These are phyloP conservation scores for Chionoecetes opilio DNA, from an alignment of 1,140 invertebrate species.

Conservation along the genomic window DNA sequence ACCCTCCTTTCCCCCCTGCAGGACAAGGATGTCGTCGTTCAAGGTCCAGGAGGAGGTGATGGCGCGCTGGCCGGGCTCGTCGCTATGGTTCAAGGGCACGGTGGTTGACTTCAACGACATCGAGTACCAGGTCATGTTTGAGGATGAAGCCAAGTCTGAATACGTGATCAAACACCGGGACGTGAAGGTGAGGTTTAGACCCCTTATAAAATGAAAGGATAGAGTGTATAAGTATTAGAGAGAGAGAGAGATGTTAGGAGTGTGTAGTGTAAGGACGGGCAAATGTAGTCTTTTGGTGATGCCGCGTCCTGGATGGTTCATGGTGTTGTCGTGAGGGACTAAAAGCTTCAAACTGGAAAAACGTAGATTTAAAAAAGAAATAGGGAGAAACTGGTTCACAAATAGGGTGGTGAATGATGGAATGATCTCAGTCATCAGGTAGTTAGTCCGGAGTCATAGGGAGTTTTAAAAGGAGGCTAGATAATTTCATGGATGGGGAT, in stretches of 20 bases:
- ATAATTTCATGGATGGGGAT: too few relatives aligned
- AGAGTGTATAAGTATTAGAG: too few relatives aligned
- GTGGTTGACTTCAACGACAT: slow-evolving; percentile 79
- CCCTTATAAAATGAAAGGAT: not conserved
- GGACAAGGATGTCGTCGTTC: slow-evolving; percentile 60
- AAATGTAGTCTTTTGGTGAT: too few relatives aligned
- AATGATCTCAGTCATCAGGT: too few relatives aligned
- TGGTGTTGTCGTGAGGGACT: too few relatives aligned
- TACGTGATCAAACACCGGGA: slow-evolving; percentile 75
- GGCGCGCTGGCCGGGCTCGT: slow-evolving; percentile 80
- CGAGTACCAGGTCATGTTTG: slow-evolving; percentile 79
- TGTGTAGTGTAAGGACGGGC: not conserved
- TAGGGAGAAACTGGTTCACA: too few relatives aligned
- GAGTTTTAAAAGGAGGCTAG: too few relatives aligned
- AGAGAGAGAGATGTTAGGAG: slow-evolving; percentile 30
- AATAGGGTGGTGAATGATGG: too few relatives aligned
- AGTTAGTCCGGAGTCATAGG: too few relatives aligned
- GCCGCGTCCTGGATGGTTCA: too few relatives aligned
- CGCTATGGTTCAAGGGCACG: slow-evolving; percentile 80
- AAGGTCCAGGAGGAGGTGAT: slow-evolving; percentile 76
- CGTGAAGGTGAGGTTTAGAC: slow-evolving; percentile 73
- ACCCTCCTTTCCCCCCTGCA: not conserved
- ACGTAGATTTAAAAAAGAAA: too few relatives aligned
- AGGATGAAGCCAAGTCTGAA: slow-evolving; percentile 76
- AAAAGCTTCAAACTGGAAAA: too few relatives aligned